These are phyloP conservation scores for Drosophila tristis DNA, from an alignment of 1,140 invertebrate genomes.

Conservation along the genomic window DNA sequence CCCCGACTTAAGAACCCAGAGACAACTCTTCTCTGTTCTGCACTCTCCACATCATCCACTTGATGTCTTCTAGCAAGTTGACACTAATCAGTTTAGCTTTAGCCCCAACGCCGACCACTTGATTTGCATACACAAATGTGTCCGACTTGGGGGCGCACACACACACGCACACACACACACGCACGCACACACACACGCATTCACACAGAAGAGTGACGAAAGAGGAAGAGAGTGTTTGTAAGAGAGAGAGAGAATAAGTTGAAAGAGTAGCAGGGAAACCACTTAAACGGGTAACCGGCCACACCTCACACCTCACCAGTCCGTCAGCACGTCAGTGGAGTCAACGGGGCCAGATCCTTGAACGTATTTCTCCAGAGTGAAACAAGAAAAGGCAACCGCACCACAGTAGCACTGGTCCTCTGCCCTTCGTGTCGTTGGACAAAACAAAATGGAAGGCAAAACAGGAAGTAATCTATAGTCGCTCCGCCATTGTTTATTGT, in stretches of 20 bases:
- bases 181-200: neutral
- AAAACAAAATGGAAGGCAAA: constrained; percentile 73
- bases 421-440: constrained; percentile 8
- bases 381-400: constrained; percentile 5
- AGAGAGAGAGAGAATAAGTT: neutral
- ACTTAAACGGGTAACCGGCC: constrained; percentile 76
- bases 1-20: neutral
- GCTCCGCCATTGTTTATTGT: constrained; percentile 80
- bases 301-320: constrained; percentile 52
- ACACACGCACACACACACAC: neutral
- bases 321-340: constrained; percentile 9
- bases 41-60: constrained; percentile 42
- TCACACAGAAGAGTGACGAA: neutral
- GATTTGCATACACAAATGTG: constrained; percentile 49
- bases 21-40: neutral
- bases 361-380: too few species aligned
- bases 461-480: constrained; percentile 83
- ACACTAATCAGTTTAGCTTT: constrained; percentile 59
- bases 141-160: neutral
- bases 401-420: constrained; percentile 8
- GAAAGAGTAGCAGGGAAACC: constrained; percentile 49
- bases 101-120: constrained; percentile 35
- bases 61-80: constrained; percentile 47
- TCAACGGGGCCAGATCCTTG: neutral
- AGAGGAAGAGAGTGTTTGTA: neutral